These are phyloP conservation scores for Panonychus citri DNA, from an alignment of 1,140 invertebrate species.

Conservation along the genomic window DNA sequence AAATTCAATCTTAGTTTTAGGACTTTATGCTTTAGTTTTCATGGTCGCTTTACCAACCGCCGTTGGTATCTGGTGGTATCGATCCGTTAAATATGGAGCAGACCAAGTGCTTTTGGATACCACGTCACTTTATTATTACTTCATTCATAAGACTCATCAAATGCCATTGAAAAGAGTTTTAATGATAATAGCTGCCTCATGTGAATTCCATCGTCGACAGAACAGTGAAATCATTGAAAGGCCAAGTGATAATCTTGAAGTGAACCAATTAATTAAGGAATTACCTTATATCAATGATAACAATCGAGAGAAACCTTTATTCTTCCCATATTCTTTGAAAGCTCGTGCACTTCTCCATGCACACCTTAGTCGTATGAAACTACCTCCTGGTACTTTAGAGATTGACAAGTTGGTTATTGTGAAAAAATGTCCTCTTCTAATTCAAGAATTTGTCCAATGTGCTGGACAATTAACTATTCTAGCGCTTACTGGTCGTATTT, in stretches of 20 bases:
- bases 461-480: constrained; percentile 76
- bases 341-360: constrained; percentile 79
- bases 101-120: constrained; percentile 73
- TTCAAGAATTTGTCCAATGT: constrained; percentile 92
- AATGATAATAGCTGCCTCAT: constrained; percentile 83
- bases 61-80: constrained; percentile 96
- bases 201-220: constrained; percentile 80
- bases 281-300: constrained; percentile 75
- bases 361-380: constrained; percentile 56
- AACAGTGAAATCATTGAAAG: constrained; percentile 84
- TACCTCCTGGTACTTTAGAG: constrained; percentile 59
- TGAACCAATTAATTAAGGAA: constrained; percentile 72
- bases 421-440: constrained; percentile 77
- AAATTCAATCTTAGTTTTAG: constrained; percentile 84
- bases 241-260: constrained; percentile 79
- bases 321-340: constrained; percentile 86
- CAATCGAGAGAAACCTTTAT: constrained; percentile 79
- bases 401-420: constrained; percentile 44
- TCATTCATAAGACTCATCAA: constrained; percentile 78
- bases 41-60: constrained; percentile 86
- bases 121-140: constrained; percentile 81
- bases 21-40: constrained; percentile 82
- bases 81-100: constrained; percentile 56
- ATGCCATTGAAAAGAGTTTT: constrained; percentile 80
- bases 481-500: constrained; percentile 62